These are phyloP conservation scores for Liparis tanakae DNA, from an alignment of 2,797 vertebrate species.

Conservation along the genomic window DNA sequence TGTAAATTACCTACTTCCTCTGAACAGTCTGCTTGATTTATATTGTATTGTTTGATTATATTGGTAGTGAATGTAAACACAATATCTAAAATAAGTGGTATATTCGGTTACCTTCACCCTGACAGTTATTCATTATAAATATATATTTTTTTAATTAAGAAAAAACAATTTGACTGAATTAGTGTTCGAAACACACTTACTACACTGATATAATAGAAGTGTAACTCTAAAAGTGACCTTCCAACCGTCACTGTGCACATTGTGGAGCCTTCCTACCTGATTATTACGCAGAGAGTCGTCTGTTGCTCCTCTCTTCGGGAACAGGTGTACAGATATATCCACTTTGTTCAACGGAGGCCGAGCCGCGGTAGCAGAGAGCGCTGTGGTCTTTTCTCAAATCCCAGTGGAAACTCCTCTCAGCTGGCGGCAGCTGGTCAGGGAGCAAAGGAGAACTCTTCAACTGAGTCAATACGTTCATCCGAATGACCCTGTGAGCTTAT, in stretches of 20 bases:
- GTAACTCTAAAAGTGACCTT: background rate
- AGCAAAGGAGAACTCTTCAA: constrained; percentile 56
- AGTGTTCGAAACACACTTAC: background rate
- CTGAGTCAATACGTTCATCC: constrained; percentile 52
- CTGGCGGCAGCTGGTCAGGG: constrained; percentile 45
- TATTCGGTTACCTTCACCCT: background rate
- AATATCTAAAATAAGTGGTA: background rate
- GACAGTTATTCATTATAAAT: background rate
- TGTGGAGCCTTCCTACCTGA: constrained; percentile 64
- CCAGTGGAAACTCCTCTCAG: constrained; percentile 47
- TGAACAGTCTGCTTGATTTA: background rate
- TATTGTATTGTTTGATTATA: background rate
- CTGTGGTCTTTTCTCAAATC: constrained; percentile 42
- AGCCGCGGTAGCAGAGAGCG: constrained; percentile 18
- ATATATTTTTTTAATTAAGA: background rate
- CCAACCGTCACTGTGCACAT: background rate
- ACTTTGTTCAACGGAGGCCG: constrained; percentile 20
- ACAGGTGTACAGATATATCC: constrained; percentile 30
- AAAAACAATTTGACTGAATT: background rate
- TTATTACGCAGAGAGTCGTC: constrained; percentile 20
- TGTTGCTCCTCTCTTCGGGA: constrained; percentile 20
- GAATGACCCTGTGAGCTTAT: constrained; percentile 46
- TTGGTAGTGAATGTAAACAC: background rate
- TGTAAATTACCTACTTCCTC: background rate
- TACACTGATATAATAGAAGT: background rate